Base-by-base conservation (phyloP, 2,888 invertebrate species). In the Lamproptera curius region DNA sequence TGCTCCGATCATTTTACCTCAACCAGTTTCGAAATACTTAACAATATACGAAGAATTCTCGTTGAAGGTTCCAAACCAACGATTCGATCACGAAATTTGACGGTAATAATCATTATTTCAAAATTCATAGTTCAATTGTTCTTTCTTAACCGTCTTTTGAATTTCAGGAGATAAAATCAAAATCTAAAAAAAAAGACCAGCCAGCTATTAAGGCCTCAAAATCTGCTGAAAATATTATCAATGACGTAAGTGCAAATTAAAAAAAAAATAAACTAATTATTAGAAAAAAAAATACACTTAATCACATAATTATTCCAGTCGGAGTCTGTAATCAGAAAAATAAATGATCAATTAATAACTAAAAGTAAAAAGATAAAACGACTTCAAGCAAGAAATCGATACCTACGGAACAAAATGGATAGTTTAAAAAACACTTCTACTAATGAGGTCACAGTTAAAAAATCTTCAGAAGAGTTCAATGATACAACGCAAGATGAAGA, bases 1-100 rank as follows among this genome's bases (percentile, higher is more conserved):
- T 48, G 48, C 33, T 48, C 48, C 15, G 48, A 48, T 16, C 43
- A 48, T 35, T 48, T 48, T 39, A 34, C 39, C n/a, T 17, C 39
- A 20, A 10, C 26, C 8, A 34, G 33, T 35, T 48, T 48, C 38
- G 16, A 48, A 33, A 16, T 9, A 44, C 11, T 40, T 20, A 14
- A 38, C 14, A 35, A 43, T 31, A 40, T 16, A 15, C 46, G 38
- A 33, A 42, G 43, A 34, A 39, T 34, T 15, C 37, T 48, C 6
- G 26, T 43, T 14, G 39, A 34, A 35, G 43, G 38, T 11, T 34
- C 43, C 13, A 39, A 26, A 42, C 48, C 48, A 39, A 48, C 42
- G 23, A 10, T 43, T 11, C 33, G 28, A 9, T 15, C 28, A 1
- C 37, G 48, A 16, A 16, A 39, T 43, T 48, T 42, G n/a, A 26